Evolutionary conservation across 2,888 invertebrate genomes (phyloP).

Genomic region (Eumacrocentrus americanus): DNA sequence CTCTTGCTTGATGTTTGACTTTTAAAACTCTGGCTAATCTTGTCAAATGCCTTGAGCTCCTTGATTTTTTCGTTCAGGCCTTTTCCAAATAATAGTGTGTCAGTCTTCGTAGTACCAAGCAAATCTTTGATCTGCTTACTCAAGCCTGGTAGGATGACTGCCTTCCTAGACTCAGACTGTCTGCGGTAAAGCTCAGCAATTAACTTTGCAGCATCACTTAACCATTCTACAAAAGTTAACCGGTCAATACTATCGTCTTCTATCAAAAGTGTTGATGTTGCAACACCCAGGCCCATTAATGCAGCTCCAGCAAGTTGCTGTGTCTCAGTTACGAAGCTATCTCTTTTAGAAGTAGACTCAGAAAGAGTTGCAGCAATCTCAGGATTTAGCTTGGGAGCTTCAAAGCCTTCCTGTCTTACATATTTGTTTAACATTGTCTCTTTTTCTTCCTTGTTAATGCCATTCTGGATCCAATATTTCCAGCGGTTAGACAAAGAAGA

Average conservation of each 20-base stretch:
- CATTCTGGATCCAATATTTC: slow-evolving; percentile 28
- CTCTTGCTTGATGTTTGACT: too few species aligned
- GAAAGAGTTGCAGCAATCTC: slow-evolving; percentile 19
- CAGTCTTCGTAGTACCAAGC: too few species aligned
- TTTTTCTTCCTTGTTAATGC: slow-evolving; percentile 24
- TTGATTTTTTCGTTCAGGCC: too few species aligned
- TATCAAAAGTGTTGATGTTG: slow-evolving; percentile 20
- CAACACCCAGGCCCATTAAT: slow-evolving; percentile 26
- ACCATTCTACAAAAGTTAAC: not conserved
- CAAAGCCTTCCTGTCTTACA: slow-evolving; percentile 17
- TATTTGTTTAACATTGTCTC: slow-evolving; percentile 17
- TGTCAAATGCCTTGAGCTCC: too few species aligned
- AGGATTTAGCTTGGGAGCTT: slow-evolving; percentile 28
- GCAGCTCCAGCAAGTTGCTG: slow-evolving; percentile 15
- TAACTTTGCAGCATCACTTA: not conserved
- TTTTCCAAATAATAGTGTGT: too few species aligned
- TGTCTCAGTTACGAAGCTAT: slow-evolving; percentile 16
- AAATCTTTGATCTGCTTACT: too few species aligned
- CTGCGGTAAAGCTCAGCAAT: not conserved
- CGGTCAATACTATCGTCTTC: slow-evolving; percentile 19
- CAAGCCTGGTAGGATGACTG: too few species aligned
- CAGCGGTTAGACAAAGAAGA: slow-evolving; percentile 24
- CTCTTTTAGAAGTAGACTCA: slow-evolving; percentile 19
- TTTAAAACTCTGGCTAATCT: too few species aligned
- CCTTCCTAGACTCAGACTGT: too few species aligned